phyloP scores from a whole-genome alignment of 2,888 invertebrate species.

The Gasteruption jaculator region DNA sequence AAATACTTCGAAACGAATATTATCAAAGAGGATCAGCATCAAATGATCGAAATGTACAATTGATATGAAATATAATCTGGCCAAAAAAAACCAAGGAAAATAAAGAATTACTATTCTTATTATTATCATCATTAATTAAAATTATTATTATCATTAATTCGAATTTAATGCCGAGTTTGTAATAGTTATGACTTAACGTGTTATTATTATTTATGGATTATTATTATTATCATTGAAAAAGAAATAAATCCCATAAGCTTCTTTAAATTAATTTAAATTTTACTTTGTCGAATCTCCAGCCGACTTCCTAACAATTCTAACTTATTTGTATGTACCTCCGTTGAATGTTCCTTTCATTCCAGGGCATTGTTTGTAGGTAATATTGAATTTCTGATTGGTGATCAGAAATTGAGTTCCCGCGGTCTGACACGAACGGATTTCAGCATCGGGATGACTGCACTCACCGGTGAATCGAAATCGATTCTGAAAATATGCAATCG shows the following conservation, averaged over 20 bases:
- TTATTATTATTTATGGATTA: no score
- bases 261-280: conserved; percentile 1
- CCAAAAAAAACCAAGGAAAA: no score
- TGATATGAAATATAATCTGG: no score
- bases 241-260: background rate
- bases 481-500: no score
- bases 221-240: conserved; percentile 1
- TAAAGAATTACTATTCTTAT: no score
- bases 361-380: conserved; percentile 85
- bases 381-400: conserved; percentile 94
- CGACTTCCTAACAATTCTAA: conserved; percentile 6
- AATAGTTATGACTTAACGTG: no score
- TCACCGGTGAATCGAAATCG: conserved; percentile 87
- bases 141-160: conserved; percentile 12
- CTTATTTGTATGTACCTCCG: conserved; percentile 56
- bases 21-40: no score
- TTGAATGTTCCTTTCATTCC: conserved; percentile 89
- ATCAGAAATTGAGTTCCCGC: conserved; percentile 94
- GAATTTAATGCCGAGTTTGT: no score
- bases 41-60: no score
- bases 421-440: conserved; percentile 90
- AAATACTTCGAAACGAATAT: no score
- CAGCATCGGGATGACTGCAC: conserved; percentile 83
- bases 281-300: no score
- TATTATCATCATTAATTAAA: no score